Conservation (phyloP, 53 echinoderm and acorn worm species). For the Luidia sarsii region DNA sequence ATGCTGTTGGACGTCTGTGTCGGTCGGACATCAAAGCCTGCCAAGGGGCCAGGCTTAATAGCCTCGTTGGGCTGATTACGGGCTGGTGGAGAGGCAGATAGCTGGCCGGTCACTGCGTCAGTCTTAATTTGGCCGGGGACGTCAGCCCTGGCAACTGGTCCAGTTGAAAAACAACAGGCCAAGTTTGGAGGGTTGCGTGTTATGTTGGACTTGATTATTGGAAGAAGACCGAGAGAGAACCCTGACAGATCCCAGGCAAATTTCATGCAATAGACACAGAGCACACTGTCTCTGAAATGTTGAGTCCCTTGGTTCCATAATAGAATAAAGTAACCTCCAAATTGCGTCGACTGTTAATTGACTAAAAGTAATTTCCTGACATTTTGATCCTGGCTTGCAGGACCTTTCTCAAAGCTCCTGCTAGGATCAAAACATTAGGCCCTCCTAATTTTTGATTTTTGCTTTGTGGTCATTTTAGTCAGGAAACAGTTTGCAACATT, state of each 20-base stretch:
- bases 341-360: too few relatives aligned
- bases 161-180: too few relatives aligned
- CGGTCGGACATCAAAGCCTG: slow-evolving; percentile 47
- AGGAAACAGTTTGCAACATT: too few relatives aligned
- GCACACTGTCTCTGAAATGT: too few relatives aligned
- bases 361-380: too few relatives aligned
- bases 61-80: slow-evolving; percentile 40
- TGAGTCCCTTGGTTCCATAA: too few relatives aligned
- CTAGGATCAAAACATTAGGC: too few relatives aligned
- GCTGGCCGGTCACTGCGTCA: slow-evolving; percentile 56
- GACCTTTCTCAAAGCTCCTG: too few relatives aligned
- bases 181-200: background rate
- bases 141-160: slow-evolving; percentile 32
- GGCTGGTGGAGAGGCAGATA: slow-evolving; percentile 15
- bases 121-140: slow-evolving; percentile 13
- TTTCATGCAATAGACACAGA: background rate
- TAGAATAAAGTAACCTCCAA: too few relatives aligned
- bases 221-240: background rate
- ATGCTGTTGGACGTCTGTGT: slow-evolving; percentile 32
- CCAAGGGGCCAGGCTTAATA: slow-evolving; percentile 31
- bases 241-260: background rate
- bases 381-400: too few relatives aligned
- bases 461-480: too few relatives aligned
- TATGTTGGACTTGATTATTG: background rate
- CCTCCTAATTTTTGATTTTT: too few relatives aligned